Evolutionary conservation across 2,888 invertebrate genomes (phyloP), one percentile per base, ranked within the genome.

Genomic region (Hermaeophaga mercurialis): DNA sequence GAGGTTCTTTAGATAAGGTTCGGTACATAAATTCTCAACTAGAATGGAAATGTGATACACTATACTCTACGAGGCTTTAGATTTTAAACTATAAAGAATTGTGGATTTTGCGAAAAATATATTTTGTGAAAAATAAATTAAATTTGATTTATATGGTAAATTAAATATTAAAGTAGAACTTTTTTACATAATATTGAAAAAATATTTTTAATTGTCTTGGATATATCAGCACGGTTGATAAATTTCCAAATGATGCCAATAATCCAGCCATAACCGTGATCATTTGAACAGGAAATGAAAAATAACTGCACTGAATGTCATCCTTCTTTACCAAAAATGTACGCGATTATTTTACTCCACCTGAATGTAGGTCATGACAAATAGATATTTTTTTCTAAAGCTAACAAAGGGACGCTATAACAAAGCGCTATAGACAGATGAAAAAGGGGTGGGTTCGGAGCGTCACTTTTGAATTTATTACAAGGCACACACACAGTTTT

Each of bases 291-390:
- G 33, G 17, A 15, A 12, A 52, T 53, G 53, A 53, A 12, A 44
- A 53, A 53, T 53, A 26, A 45, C 15, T 24, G 17, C 38, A 38
- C 8, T 12, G 12, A 53, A 18, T 18, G 14, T 18, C 26, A 53
- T 53, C 53, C 36, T 36, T 53, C 53, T 18, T 18, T 11, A 22
- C 24, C 9, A 36, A 31, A 38, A 53, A 53, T 36, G 17, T 36
- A 12, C 34, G 26, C 26, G 26, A 47, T 36, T 45, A 50, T 50
- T 41, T 28, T 46, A 48, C 41, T 34, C 34, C 17, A 56, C 50
- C 48, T 56, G 49, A 59, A 59, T 55, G 45, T 43, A 56, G 56
- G 49, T 56, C 56, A 56, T 56, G 59, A 59, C 56, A 56, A 59
- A 59, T 56, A 41, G 56, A 56, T 46, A 50, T 54, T 59, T 59